phyloP scores from a whole-genome alignment of 64 coral and sea anemone genomes.

The Acropora tenuis region DNA sequence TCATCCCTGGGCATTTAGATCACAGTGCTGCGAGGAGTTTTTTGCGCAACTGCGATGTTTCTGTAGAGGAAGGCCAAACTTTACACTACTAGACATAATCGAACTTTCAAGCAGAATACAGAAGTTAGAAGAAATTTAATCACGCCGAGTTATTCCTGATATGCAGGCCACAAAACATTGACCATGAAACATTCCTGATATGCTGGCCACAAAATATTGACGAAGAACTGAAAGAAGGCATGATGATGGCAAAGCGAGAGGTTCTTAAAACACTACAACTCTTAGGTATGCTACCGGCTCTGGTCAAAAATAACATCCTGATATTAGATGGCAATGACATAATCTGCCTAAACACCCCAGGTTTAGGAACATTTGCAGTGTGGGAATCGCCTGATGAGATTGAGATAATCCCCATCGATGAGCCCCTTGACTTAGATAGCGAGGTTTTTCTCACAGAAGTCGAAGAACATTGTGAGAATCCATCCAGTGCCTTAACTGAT shows the following conservation, averaged over 20 bases:
- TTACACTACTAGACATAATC: conserved; percentile 49
- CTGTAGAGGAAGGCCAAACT: conserved; percentile 42
- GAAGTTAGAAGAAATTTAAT: conserved; percentile 29
- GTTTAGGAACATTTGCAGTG: neutral
- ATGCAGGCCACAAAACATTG: neutral
- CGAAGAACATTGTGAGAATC: neutral
- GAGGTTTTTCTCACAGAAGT: neutral
- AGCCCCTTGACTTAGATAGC: conserved; percentile 13
- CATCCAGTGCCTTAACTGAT: neutral
- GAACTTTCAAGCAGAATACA: conserved; percentile 32
- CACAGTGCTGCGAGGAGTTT: conserved; percentile 42
- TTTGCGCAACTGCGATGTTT: conserved; percentile 51
- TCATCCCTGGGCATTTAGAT: conserved; percentile 46
- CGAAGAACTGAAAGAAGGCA: neutral
- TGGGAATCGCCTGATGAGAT: conserved; percentile 12
- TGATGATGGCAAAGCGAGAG: conserved; percentile 33
- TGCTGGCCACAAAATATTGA: conserved; percentile 14
- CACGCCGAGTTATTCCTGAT: neutral
- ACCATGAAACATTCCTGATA: too few species aligned
- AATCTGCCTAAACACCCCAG: neutral
- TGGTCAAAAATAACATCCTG: neutral
- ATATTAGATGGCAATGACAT: neutral
- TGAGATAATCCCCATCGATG: neutral
- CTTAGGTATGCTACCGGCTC: conserved; percentile 13
- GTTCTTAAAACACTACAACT: conserved; percentile 44